Evolutionary conservation across 2,797 vertebrate genomes (phyloP).

Genomic region (Poeciliopsis turneri): DNA sequence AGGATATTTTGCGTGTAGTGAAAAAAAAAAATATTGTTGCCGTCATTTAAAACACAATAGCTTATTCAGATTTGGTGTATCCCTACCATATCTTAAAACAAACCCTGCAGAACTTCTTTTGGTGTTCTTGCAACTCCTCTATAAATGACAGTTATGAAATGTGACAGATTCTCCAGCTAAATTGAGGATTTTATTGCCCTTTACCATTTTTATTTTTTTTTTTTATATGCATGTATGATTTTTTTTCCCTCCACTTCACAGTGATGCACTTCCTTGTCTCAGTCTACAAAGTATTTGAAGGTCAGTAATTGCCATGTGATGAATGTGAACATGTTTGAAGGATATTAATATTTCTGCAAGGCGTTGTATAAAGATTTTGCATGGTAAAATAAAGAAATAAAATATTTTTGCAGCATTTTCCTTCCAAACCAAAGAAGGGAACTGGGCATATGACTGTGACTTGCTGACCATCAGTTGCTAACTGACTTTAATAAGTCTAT

Average conservation of each 20-base stretch:
- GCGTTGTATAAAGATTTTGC: constrained; percentile 32
- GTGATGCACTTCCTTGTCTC: not conserved
- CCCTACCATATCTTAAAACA: not conserved
- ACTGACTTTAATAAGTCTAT: constrained; percentile 44
- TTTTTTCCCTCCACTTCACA: not conserved
- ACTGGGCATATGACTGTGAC: constrained; percentile 24
- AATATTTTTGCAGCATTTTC: constrained; percentile 61
- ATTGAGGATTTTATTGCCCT: not conserved
- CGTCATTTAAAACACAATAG: not conserved
- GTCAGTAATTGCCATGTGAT: not conserved
- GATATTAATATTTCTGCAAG: not conserved
- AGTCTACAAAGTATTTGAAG: not conserved
- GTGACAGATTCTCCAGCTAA: not conserved
- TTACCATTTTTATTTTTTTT: not conserved
- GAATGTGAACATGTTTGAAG: not conserved
- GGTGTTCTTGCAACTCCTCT: not conserved
- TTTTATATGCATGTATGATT: not conserved
- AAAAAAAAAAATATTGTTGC: not conserved
- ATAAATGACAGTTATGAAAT: not conserved
- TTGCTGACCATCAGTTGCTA: constrained; percentile 59
- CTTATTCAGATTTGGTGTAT: not conserved
- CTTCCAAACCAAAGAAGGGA: constrained; percentile 44
- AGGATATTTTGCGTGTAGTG: not conserved
- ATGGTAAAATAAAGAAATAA: constrained; percentile 53
- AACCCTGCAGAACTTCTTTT: not conserved